These are phyloP conservation scores for Neria commutata DNA, from an alignment of 2,888 invertebrate species.

Conservation along the genomic window DNA sequence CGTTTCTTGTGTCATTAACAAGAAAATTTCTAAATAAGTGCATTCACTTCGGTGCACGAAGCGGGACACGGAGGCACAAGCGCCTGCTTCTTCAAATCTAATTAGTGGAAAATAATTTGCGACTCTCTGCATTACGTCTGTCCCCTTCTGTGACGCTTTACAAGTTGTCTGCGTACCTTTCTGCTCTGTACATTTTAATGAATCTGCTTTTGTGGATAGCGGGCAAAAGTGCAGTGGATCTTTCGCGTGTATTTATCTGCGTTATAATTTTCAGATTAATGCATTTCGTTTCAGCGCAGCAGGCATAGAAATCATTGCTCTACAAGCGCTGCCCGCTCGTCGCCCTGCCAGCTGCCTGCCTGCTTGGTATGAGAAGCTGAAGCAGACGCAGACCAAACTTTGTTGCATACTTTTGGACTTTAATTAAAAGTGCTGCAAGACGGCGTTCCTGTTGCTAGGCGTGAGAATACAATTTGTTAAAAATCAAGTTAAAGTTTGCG, in stretches of 20 bases:
- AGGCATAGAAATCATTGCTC: not conserved
- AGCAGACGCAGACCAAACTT: not conserved
- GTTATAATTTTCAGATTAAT: not conserved
- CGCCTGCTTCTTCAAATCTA: not conserved
- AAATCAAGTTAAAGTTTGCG: not conserved
- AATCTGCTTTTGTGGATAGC: too few relatives aligned
- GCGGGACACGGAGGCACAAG: not conserved
- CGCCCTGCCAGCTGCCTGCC: too few relatives aligned
- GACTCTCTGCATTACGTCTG: not conserved
- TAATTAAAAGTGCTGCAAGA: not conserved
- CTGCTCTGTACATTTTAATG: not conserved
- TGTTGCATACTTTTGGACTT: not conserved
- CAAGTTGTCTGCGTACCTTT: too few relatives aligned
- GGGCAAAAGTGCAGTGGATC: too few relatives aligned
- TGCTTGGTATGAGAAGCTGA: not conserved
- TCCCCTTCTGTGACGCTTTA: too few relatives aligned
- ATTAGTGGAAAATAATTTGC: conserved; percentile 1
- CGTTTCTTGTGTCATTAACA: too few relatives aligned
- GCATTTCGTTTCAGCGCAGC: not conserved
- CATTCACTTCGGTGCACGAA: too few relatives aligned
- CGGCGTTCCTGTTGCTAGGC: too few relatives aligned
- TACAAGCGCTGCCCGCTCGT: too few relatives aligned
- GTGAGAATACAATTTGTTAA: too few relatives aligned
- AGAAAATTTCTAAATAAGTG: too few relatives aligned
- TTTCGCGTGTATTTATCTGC: too few relatives aligned